These are phyloP conservation scores for Caloenas nicobarica DNA, from an alignment of 2,113 vertebrate genomes.

Conservation along the genomic window DNA sequence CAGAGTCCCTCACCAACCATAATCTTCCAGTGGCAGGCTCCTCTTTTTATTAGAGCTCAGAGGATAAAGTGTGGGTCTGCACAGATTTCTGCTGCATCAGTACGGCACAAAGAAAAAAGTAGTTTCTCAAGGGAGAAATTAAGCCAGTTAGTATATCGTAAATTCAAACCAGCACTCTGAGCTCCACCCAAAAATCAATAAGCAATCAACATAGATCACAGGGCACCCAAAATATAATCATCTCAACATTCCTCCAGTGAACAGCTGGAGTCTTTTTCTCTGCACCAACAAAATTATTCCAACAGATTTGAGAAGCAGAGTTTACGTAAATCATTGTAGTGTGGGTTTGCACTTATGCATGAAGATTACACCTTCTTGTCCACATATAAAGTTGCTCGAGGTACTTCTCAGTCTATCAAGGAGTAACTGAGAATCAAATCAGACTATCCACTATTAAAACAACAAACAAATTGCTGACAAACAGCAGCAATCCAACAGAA, in stretches of 20 bases:
- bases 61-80: conserved; percentile 1
- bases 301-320: neutral
- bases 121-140: conserved; percentile 27
- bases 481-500: neutral
- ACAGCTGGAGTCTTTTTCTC: neutral
- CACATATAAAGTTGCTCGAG: neutral
- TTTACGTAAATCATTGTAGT: neutral
- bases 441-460: neutral
- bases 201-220: conserved; percentile 32
- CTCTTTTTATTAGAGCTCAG: neutral
- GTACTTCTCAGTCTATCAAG: neutral
- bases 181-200: conserved; percentile 55
- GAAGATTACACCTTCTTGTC: neutral
- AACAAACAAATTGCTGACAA: neutral
- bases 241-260: neutral
- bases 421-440: neutral
- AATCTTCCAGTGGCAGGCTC: neutral
- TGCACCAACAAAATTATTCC: neutral
- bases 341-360: neutral
- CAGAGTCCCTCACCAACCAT: neutral
- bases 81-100: conserved; percentile 13
- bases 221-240: neutral
- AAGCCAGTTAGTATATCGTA: conserved; percentile 9
- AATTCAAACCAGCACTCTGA: conserved; percentile 29
- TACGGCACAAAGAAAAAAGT: neutral